Evolutionary conservation across 2,797 vertebrate genomes (phyloP), one percentile per base, ranked within the genome.

Genomic region (Falco biarmicus): DNA sequence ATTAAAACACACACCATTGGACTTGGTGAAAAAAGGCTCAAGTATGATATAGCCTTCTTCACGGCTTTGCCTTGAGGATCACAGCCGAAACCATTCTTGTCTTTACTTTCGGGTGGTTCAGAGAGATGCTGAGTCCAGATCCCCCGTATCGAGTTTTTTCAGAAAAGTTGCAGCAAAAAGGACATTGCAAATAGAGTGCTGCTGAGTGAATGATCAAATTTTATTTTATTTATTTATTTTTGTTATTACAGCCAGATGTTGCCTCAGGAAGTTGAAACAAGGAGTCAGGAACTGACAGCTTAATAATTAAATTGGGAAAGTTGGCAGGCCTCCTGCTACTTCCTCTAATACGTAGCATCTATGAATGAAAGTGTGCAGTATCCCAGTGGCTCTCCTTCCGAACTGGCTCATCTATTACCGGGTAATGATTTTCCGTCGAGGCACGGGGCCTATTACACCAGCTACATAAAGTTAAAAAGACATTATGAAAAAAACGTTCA

Each of bases 401-500:
- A 97, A 97, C 96, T 54, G 86, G 80, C 95, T 97, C 97, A 98
- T 98, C 97, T 95, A 94, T 98, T 98, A 98, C 92, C 5, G 80
- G 79, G 74, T 98, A 98, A 98, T 85, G 98, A 98, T 98, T 98
- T 98, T 98, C 97, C 68, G 9, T 98, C 97, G 75, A 94, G 96
- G 92, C 97, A 84, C 95, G 90, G 97, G 97, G 97, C 97, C 96
- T 97, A 97, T 98, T 98, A 98, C 94, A 95, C 94, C 94, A 96
- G 96, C 97, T 96, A 97, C 96, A 97, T 86, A 98, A 98, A 98
- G 98, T 98, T 98, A 97, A 97, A 98, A 98, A 98, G 97, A 96
- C 97, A 97, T 98, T 98, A 97, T 73, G 95, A 97, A 97, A 95
- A 97, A 95, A 97, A 96, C 18, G 90, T 93, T 98, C 6, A 3